Conservation (phyloP, 2,113 vertebrate species). For the Zosterops hypoxanthus region DNA sequence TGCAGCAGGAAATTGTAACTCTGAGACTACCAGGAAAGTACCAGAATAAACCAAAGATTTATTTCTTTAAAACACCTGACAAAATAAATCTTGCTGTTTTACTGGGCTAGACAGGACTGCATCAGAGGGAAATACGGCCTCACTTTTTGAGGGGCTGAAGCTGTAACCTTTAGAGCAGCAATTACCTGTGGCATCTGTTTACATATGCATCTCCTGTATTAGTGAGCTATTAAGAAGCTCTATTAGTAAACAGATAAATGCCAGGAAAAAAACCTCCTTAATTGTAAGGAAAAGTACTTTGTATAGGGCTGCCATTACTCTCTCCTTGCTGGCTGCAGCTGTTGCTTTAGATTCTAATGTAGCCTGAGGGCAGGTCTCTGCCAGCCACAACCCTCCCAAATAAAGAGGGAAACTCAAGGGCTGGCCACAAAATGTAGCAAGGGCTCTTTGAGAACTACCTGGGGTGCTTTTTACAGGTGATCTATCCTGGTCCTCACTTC, state of each 20-base stretch:
- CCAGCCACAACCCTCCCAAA: neutral
- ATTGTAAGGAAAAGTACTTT: neutral
- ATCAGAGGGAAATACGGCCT: neutral
- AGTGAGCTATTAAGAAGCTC: neutral
- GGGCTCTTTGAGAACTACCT: neutral
- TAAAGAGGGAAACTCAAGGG: neutral
- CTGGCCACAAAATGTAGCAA: neutral
- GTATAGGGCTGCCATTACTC: neutral
- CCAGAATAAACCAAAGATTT: neutral
- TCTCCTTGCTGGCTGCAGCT: neutral
- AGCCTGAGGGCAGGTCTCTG: neutral
- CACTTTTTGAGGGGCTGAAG: neutral
- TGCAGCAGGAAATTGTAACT: neutral
- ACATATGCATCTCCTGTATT: neutral
- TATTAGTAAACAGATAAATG: neutral
- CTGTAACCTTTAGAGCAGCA: neutral
- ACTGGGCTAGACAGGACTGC: neutral
- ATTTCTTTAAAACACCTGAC: neutral
- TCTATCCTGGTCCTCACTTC: neutral
- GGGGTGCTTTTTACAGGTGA: neutral
- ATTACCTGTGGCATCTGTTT: neutral
- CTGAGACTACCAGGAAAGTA: neutral
- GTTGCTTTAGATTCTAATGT: neutral
- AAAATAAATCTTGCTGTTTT: neutral
- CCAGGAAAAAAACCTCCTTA: neutral